Conservation (phyloP, 2,888 invertebrate species). For the Parnassius smintheus region DNA sequence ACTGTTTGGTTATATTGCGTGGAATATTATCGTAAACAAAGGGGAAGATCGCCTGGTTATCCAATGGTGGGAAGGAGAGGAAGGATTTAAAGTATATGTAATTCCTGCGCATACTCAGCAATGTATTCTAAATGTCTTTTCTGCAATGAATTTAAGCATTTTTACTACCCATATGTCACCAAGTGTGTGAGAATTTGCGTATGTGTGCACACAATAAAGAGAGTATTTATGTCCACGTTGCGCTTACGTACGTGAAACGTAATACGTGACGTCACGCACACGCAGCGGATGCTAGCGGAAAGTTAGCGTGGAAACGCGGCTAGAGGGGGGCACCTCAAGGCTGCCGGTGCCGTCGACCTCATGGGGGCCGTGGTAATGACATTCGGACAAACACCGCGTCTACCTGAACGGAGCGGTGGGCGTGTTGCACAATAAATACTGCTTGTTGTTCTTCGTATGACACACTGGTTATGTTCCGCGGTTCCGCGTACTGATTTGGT, state of each 20-base stretch:
- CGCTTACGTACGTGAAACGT: slow-evolving; percentile 18
- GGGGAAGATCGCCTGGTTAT: too few species aligned
- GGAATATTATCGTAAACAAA: too few species aligned
- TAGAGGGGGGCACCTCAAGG: slow-evolving; percentile 23
- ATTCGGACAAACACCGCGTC: slow-evolving; percentile 16
- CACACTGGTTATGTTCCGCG: not conserved
- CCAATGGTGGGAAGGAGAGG: too few species aligned
- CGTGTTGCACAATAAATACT: slow-evolving; percentile 3
- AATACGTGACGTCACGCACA: slow-evolving; percentile 23
- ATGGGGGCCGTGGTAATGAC: slow-evolving; percentile 26
- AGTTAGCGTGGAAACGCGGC: slow-evolving; percentile 23
- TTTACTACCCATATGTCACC: too few species aligned
- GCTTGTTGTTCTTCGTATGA: not conserved
- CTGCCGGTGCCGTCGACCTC: slow-evolving; percentile 26
- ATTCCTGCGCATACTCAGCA: too few species aligned
- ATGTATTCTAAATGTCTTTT: too few species aligned
- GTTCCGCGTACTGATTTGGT: not conserved
- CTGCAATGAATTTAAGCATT: too few species aligned
- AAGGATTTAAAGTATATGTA: too few species aligned
- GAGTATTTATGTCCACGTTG: slow-evolving; percentile 9
- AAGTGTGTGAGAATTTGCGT: too few species aligned
- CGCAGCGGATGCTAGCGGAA: slow-evolving; percentile 25
- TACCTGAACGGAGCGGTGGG: slow-evolving; percentile 1
- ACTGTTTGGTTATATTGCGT: too few species aligned
- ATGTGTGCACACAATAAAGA: too few species aligned